Base-by-base conservation (phyloP, 2,797 vertebrate genomes). In the Petrocephalus schoutedeni region DNA sequence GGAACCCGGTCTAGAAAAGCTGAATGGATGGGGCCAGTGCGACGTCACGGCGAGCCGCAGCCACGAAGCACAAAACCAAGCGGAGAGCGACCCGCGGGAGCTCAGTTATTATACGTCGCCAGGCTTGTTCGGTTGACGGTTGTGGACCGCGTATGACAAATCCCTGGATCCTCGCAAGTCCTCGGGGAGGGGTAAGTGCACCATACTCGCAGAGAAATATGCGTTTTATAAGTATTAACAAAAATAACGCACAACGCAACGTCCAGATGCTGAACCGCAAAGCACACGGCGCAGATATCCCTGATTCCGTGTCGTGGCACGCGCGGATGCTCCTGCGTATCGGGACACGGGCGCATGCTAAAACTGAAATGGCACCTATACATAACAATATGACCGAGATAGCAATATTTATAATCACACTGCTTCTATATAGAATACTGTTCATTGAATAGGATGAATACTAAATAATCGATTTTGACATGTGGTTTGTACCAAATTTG, bases 21-120 rank as follows among this genome's bases (percentile, higher is more conserved):
- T 95, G 94, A 94, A 96, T 96, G 95, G 96, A 95, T 91, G 93
- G 90, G 88, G 90, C 92, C 91, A 91, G 87, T 86, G 92, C 94
- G 94, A 96, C 96, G 96, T 97, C 96, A 96, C 92, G 91, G 84
- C 89, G 91, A 90, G 92, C 90, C 87, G 94, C 93, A 92, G 90
- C 93, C 95, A 95, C 91, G 93, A 91, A 92, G 93, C 94, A 91
- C 93, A 88, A 91, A 93, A 94, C 94, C 91, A 91, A 87, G 91
- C 90, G 91, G 91, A 19, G 90, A 21, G 23, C 85, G 19, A 82
- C 85, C 58, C 77, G 91, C 91, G 93, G 91, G 92, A 92, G 92
- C 93, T 91, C 93, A 93, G 91, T 93, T 92, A 92, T 92, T 90
- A 92, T 89, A 90, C 92, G 90, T 92, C 90, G 87, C 90, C 91